Evolutionary conservation across 2,888 invertebrate species (phyloP), one percentile per base, ranked within the genome.

Genomic region (Dasypogon diadema): DNA sequence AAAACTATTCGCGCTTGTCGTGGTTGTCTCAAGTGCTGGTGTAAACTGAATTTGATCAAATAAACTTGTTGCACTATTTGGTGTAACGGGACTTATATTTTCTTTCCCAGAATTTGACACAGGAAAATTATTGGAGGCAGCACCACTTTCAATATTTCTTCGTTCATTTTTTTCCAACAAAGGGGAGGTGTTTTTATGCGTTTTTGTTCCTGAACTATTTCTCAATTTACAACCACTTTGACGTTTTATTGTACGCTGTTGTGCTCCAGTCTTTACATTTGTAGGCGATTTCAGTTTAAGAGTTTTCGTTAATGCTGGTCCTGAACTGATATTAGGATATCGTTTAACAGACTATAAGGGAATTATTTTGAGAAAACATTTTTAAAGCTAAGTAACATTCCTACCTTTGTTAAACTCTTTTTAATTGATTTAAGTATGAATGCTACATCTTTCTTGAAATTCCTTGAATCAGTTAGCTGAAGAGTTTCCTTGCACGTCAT

Each of bases 401-500:
- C 68, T 51, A 74, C 21, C 18, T 75, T 77, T 60, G 70, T 6
- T 3, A 18, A 10, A 21, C 37, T 74, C 46, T 80, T 83, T 42
- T 81, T 81, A 22, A 88, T 81, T 60, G 91, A 89, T 82, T 92
- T 92, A 14, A 91, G 87, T 5, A 90, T 88, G 2, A 92, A 85
- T 79, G 90, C 87, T 2, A 93, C 88, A 81, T 92, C 92, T 85
- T 91, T 91, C 81, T 90, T 88, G 65, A 91, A 89, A 79, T 90
- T 88, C 75, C 88, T 88, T 77, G 88, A 89, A 84, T 91, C 91
- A 1, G 88, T 88, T 58, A 93, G 87, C 73, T 92, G 89, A 42
- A 91, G 84, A 0, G 88, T 89, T 80, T 92, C 91, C 77, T 92
- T 87, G 81, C 90, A 88, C 2, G 89, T 87, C 5, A 89, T 89